phyloP scores from a whole-genome alignment of 2,797 vertebrate species.

The Naso thynnoides region DNA sequence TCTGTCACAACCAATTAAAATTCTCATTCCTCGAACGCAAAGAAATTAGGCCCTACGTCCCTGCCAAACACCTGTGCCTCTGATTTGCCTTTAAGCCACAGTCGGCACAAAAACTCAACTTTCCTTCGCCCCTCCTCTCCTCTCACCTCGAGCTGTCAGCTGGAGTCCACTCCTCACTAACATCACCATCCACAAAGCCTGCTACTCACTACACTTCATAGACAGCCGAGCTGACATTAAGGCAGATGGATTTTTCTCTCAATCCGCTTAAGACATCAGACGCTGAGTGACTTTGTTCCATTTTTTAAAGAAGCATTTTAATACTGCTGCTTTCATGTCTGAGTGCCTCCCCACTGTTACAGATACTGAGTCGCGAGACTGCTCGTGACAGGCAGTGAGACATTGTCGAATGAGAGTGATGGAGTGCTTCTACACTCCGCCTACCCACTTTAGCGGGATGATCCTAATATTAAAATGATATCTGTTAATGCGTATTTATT shows the following conservation, averaged over 20 bases:
- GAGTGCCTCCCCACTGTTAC: conserved; percentile 82
- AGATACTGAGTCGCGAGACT: conserved; percentile 75
- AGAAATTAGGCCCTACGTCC: conserved; percentile 25
- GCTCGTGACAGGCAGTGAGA: conserved; percentile 64
- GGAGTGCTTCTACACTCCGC: conserved; percentile 45
- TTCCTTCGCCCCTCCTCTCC: conserved; percentile 34
- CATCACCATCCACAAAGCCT: conserved; percentile 68
- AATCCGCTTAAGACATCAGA: conserved; percentile 88
- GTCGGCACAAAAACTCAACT: conserved; percentile 39
- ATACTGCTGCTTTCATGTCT: conserved; percentile 83
- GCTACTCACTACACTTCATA: conserved; percentile 64
- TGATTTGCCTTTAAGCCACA: conserved; percentile 45
- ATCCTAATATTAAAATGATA: conserved; percentile 23
- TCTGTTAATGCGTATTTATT: conserved; percentile 17
- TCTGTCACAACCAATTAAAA: conserved; percentile 71
- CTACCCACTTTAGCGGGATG: conserved; percentile 36
- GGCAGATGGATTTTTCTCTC: conserved; percentile 84
- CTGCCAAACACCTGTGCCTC: conserved; percentile 54
- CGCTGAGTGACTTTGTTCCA: conserved; percentile 78
- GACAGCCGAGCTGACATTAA: conserved; percentile 81
- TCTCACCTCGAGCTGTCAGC: conserved; percentile 67
- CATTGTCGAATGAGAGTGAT: conserved; percentile 61
- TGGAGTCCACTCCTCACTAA: conserved; percentile 68
- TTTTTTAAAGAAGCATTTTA: conserved; percentile 84
- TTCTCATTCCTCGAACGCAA: conserved; percentile 43